Evolutionary conservation across 2,888 invertebrate genomes (phyloP), one percentile per base, ranked within the genome.

Genomic region (Trichopria drosophilae): DNA sequence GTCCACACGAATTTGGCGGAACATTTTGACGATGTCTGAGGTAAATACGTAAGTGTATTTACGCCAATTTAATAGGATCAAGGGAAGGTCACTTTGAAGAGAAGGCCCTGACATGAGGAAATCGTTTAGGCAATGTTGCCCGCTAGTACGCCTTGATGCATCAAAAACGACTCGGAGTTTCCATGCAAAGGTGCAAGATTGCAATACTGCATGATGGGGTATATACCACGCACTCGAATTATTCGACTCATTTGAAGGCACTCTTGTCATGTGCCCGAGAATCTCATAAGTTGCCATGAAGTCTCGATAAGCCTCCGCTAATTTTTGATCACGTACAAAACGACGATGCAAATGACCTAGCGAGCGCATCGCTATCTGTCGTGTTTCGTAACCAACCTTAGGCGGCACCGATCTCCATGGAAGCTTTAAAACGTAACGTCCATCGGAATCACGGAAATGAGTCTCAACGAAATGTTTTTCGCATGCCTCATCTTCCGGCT

Each of bases 121-220:
- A n/a, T 56, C 36, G 22, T 53, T 56, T 7, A 49, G 18, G 9
- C 10, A 50, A 9, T 39, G 20, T 1, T 41, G 23, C 10, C 47
- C 37, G 6, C 22, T 13, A 10, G 46, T 43, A 2, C 37, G 13
- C 6, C 46, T 23, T 3, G 50, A 43, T 3, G 53, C 53, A 29
- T 56, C 36, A 23, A 53, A 50, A 10, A 53, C 53, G 1, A 50
- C 50, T 6, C 50, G 34, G 2, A 56, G 16, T 15, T 48, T 52
- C 16, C 39, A 35, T n/a, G 18, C 12, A 9, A 4, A 6, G 20
- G 6, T 18, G 19, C 12, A 15, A 10, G 7, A 29, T 6, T 36
- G 34, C 26, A 53, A 32, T 12, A 53, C 41, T 1, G 45, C 28
- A 13, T 54, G 51, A 39, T 51, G 51, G 2, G 51, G 47, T 5